Evolutionary conservation across 2,888 invertebrate species (phyloP).

Genomic region (Macrosoma leucophasiata): DNA sequence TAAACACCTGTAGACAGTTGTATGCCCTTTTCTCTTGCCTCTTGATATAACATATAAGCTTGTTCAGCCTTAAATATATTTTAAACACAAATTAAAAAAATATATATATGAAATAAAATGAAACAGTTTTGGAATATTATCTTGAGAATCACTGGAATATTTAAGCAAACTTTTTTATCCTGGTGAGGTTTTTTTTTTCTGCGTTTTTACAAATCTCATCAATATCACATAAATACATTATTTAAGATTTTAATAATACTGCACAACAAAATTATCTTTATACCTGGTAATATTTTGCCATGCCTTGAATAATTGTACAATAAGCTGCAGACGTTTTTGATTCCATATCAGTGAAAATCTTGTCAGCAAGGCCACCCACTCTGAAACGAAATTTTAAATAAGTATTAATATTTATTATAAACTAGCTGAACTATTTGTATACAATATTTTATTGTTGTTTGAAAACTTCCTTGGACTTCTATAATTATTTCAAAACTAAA

Average conservation of each 20-base stretch:
- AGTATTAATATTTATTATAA: neutral
- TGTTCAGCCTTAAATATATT: slow-evolving; percentile 72
- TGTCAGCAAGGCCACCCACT: slow-evolving; percentile 82
- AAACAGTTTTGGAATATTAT: no score
- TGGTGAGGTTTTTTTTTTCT: neutral
- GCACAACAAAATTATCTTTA: slow-evolving; percentile 5
- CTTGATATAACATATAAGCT: slow-evolving; percentile 78
- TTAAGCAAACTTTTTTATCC: no score
- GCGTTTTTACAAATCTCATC: neutral
- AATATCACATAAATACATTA: no score
- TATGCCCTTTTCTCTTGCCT: slow-evolving; percentile 79
- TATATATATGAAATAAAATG: no score
- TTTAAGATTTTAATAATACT: neutral
- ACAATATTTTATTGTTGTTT: no score
- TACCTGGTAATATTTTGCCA: slow-evolving; percentile 84
- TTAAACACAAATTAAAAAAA: no score
- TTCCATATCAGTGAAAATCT: slow-evolving; percentile 82
- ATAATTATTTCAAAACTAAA: no score
- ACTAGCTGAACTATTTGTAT: no score
- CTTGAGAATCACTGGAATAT: no score
- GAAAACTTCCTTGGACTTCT: no score
- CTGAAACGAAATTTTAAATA: slow-evolving; percentile 41
- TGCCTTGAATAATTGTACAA: slow-evolving; percentile 87
- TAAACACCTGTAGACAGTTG: slow-evolving; percentile 79
- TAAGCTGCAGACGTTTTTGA: slow-evolving; percentile 82